Percentiles rank a stretch among this genome's conserved stretches.
Evolutionary conservation across 2,797 vertebrate genomes (phyloP).

Genomic region (Yasuhikotakia modesta): DNA sequence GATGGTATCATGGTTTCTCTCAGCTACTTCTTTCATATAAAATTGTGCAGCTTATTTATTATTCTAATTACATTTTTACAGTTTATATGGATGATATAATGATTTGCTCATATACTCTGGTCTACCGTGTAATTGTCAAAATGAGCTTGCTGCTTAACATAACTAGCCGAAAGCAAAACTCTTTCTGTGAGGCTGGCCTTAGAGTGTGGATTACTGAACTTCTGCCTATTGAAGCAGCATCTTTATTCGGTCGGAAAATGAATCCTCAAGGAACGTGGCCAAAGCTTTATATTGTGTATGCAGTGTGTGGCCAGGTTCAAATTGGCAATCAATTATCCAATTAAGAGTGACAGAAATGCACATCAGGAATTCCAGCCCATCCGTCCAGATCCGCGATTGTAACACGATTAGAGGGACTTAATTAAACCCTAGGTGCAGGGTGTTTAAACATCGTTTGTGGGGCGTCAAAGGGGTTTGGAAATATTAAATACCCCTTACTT

Average conservation of each 20-base stretch:
- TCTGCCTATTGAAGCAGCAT: slow-evolving; percentile 79
- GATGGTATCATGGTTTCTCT: not conserved
- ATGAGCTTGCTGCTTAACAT: slow-evolving; percentile 57
- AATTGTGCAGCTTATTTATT: slow-evolving; percentile 10
- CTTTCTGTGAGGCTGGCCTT: slow-evolving; percentile 67
- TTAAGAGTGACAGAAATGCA: slow-evolving; percentile 86
- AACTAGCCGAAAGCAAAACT: slow-evolving; percentile 57
- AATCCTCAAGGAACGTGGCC: slow-evolving; percentile 81
- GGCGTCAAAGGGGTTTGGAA: slow-evolving; percentile 73
- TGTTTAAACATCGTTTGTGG: slow-evolving; percentile 83
- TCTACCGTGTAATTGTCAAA: slow-evolving; percentile 7
- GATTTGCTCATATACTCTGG: not conserved
- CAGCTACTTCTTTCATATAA: not conserved
- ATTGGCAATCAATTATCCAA: slow-evolving; percentile 89
- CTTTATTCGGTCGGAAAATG: slow-evolving; percentile 81
- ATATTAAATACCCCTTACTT: slow-evolving; percentile 72
- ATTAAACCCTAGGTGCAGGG: slow-evolving; percentile 83
- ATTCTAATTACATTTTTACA: slow-evolving; percentile 26
- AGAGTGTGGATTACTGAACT: slow-evolving; percentile 69
- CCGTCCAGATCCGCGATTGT: slow-evolving; percentile 82
- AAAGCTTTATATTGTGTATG: slow-evolving; percentile 82
- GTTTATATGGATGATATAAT: not conserved
- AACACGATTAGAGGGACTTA: slow-evolving; percentile 84
- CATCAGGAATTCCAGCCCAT: slow-evolving; percentile 84
- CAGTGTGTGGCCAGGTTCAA: slow-evolving; percentile 84